Evolutionary conservation across 2,113 vertebrate species (phyloP).

Genomic region (Panthera tigris): DNA sequence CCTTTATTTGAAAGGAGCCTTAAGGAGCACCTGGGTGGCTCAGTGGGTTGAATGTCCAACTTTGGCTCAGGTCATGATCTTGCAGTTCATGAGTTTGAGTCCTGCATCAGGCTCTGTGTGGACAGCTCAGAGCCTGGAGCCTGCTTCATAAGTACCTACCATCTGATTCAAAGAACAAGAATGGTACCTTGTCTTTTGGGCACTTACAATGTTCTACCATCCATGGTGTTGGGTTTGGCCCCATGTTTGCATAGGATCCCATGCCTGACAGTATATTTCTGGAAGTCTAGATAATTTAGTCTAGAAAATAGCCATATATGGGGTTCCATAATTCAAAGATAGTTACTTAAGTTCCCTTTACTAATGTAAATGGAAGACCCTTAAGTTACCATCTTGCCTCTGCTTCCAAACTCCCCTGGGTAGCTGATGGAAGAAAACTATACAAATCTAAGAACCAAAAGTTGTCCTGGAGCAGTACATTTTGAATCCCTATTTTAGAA

Average conservation of each 20-base stretch:
- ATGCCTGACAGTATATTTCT: not conserved
- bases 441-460: not conserved
- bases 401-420: not conserved
- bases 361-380: not conserved
- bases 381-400: not conserved
- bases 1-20: not conserved
- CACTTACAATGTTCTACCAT: not conserved
- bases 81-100: no score
- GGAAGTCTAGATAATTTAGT: not conserved
- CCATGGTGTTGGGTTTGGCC: not conserved
- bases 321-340: not conserved
- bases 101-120: no score
- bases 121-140: no score
- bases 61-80: no score
- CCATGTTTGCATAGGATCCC: not conserved
- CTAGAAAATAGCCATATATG: not conserved
- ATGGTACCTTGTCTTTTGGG: not conserved
- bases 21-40: not conserved
- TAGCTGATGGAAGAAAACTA: not conserved
- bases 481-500: not conserved
- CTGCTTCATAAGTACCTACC: not conserved
- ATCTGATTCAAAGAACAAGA: conserved; percentile 25
- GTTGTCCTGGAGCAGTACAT: not conserved
- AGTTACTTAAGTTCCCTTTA: not conserved
- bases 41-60: no score